Evolutionary conservation across 2,888 invertebrate genomes (phyloP).

Genomic region (Plagodis dolabraria): DNA sequence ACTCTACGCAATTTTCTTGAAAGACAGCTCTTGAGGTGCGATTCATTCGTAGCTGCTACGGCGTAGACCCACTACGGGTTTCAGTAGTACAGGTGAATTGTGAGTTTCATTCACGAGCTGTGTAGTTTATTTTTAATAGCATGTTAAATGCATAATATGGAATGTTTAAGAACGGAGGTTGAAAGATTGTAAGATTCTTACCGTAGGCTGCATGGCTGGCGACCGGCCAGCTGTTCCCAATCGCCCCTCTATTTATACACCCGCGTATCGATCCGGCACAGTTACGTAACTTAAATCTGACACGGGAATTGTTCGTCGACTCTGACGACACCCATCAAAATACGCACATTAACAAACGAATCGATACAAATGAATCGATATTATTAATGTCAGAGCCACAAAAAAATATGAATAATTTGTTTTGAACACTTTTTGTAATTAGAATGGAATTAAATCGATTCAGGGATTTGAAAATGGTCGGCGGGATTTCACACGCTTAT

Average conservation of each 20-base stretch:
- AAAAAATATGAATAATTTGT: constrained; percentile 8
- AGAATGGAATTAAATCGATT: not conserved
- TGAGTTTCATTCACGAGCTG: constrained; percentile 1
- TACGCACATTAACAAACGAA: constrained; percentile 51
- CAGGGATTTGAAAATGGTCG: constrained; percentile 51
- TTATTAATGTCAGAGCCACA: constrained; percentile 1
- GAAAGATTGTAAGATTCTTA: constrained; percentile 45
- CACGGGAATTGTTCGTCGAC: constrained; percentile 65
- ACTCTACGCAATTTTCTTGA: too few relatives aligned
- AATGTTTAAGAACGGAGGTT: constrained; percentile 15
- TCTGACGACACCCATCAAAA: constrained; percentile 61
- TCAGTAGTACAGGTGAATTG: not conserved
- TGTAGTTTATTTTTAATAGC: not conserved
- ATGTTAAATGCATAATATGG: not conserved
- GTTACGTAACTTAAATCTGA: constrained; percentile 77
- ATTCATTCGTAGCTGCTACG: constrained; percentile 9
- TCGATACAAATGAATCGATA: constrained; percentile 36
- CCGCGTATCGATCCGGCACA: constrained; percentile 78
- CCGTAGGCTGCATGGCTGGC: constrained; percentile 79
- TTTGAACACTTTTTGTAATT: constrained; percentile 12
- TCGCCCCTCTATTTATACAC: constrained; percentile 78
- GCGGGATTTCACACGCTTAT: constrained; percentile 53
- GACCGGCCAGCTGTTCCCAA: constrained; percentile 78
- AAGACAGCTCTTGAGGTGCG: too few relatives aligned
- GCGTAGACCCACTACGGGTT: constrained; percentile 6